Base-by-base conservation (phyloP, 2,113 vertebrate genomes). In the Chitala chitala region DNA sequence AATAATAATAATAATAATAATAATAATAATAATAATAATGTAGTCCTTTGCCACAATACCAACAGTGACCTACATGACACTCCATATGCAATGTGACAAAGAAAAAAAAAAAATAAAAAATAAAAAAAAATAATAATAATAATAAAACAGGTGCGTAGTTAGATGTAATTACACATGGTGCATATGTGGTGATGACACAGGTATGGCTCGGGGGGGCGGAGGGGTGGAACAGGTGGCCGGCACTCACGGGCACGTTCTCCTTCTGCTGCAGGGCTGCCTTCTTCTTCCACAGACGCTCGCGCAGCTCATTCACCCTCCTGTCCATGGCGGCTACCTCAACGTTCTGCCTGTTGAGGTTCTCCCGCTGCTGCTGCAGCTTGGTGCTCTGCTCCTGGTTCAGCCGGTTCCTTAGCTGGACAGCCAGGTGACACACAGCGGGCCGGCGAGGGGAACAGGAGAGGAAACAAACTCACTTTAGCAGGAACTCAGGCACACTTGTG, bases 201-300 rank as follows among this genome's bases (percentile, higher is more conserved):
- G n/a, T n/a, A n/a, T 51, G 7, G 2, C 12, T 2, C 12, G 8
- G 48, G 20, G 2, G 4, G 33, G 24, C 29, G 9, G 24, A 12
- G 4, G 8, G 50, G 6, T 33, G 6, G 7, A 12, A 70, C 46
- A 1, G 68, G 48, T 12, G 17, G 20, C 6, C 9, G 31, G 61
- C 76, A 89, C 96, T 92, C 85, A 96, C 96, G 31, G 94, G 94
- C 29, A 98, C 84, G 54, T 94, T 97, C 74, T 98, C 97, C 2
- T 96, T 98, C 77, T 98, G 96, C 79, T 98, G 96, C 75, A 98
- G 87, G 0, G 96, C 95, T 3, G 92, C 96, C 82, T 98, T 99
- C 86, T 99, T 99, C 91, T 98, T 99, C 94, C 95, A 98, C 48
- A 99, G 90, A 17, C 97, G 89, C 76, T 98, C 97, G 4, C 96